Evolutionary conservation across 2,113 vertebrate species (phyloP), one percentile per base, ranked within the genome.

Genomic region (Tachysurus vachellii): DNA sequence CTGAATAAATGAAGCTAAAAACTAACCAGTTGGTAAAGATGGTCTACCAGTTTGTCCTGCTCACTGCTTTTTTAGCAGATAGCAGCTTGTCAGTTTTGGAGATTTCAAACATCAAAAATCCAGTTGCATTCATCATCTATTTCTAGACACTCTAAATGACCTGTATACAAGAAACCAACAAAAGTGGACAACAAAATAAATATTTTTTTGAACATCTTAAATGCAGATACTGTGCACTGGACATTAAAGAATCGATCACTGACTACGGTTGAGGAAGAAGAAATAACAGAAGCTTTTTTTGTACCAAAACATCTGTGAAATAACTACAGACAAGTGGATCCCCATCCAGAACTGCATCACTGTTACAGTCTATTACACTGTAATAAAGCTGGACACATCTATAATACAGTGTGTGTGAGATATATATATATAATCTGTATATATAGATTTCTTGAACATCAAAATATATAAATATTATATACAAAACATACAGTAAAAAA

Each of bases 401-500:
- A 36, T 61, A 80, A 36, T 36, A 36, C 36, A 36, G 36, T 1
- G 36, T 36, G 36, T 36, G 36, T 36, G 36, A 82, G 26, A 87
- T 53, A 12, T 62, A 10, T 73, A 26, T 83, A 86, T 44, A 82
- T 50, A 9, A 84, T 57, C 16, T 26, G 10, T 89, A 82, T 68
- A 53, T 59, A 81, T 85, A 73, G 86, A 80, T 80, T 77, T 75
- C 77, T 76, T 54, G 14, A 56, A 88, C 77, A 88, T 77, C 80
- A 88, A 88, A 85, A 88, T 93, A 91, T 89, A 93, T 93, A 94
- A 91, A 94, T 91, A 93, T 87, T 93, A 94, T 93, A 92, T 93
- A 94, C 93, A 95, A 91, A 93, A 91, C 83, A 88, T 88, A 85
- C 54, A 90, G 87, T 61, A 84, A 84, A 68, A 85, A 86, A 76